Evolutionary conservation across 2,113 vertebrate species (phyloP), one percentile per base, ranked within the genome.

Genomic region (Campylorhamphus procurvoides): DNA sequence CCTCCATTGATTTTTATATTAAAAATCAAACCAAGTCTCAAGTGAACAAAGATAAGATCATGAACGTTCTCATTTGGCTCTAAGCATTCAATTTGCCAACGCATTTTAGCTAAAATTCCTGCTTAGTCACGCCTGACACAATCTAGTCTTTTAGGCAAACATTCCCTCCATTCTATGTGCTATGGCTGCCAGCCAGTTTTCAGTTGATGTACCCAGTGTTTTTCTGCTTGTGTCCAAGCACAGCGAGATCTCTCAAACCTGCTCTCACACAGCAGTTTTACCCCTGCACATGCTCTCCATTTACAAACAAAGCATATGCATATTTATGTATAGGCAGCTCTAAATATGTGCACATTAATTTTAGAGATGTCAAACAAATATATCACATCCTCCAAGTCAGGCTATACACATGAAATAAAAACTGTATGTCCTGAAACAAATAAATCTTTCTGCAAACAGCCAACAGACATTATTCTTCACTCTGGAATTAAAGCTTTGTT

Each of bases 81-180:
- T 12, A 39, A 90, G 95, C 74, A 94, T 78, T 87, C 93, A 63
- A 75, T 93, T 77, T 91, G 90, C 85, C 80, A 89, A 75, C 14
- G 5, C 67, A 82, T 92, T 94, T 73, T 5, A 33, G 72, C 94
- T 84, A 25, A 92, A 93, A 96, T 93, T 96, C 97, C 97, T 92
- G 93, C 96, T 93, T 80, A 73, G 86, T 96, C 96, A 95, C 13
- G 63, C 94, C 90, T 81, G 86, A 91, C 94, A 96, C 95, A 80
- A 81, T 93, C 94, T 74, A 90, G 68, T 80, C 94, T 86, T 81
- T 89, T 82, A 81, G 85, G 84, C 91, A 62, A 42, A 89, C 66
- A 84, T 91, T 84, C 68, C 67, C 80, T 47, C 91, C 53, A 46
- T 55, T 85, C 95, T 80, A 12, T 63, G 91, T 17, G 63, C 66